These are phyloP conservation scores for Timema podura DNA, from an alignment of 2,888 invertebrate genomes.

Conservation along the genomic window DNA sequence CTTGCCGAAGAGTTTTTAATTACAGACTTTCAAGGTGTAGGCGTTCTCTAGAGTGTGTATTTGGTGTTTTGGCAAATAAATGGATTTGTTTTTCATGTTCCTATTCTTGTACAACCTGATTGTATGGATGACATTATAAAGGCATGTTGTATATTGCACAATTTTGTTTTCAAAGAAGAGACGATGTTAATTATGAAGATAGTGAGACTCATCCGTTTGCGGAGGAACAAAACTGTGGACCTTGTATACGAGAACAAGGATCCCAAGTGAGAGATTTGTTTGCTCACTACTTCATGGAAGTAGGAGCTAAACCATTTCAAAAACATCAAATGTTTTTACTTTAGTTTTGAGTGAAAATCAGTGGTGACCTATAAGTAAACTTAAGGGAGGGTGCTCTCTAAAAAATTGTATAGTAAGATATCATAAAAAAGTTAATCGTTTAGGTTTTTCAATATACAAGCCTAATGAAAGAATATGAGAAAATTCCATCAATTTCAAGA, in stretches of 20 bases:
- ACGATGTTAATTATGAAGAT: constrained; percentile 3
- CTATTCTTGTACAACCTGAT: background rate
- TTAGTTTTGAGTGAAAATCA: no score
- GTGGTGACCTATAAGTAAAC: no score
- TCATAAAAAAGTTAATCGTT: no score
- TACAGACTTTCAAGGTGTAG: constrained; percentile 4
- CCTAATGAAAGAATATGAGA: no score
- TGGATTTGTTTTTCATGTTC: background rate
- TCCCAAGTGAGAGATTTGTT: background rate
- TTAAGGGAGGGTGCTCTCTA: no score
- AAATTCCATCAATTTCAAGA: no score
- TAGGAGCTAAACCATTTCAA: background rate
- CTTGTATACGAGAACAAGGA: background rate
- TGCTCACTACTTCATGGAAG: background rate
- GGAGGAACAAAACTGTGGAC: background rate
- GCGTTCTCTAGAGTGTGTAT: background rate
- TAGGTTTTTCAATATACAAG: no score
- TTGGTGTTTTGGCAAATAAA: constrained; percentile 11
- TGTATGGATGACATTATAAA: constrained; percentile 6
- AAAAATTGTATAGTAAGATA: no score
- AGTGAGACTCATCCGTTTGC: background rate
- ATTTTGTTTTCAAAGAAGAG: background rate
- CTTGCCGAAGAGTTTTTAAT: constrained; percentile 6
- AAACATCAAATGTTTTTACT: background rate
- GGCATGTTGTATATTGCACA: background rate